These are phyloP conservation scores for Varroa destructor DNA, from an alignment of 1,140 invertebrate genomes.

Conservation along the genomic window DNA sequence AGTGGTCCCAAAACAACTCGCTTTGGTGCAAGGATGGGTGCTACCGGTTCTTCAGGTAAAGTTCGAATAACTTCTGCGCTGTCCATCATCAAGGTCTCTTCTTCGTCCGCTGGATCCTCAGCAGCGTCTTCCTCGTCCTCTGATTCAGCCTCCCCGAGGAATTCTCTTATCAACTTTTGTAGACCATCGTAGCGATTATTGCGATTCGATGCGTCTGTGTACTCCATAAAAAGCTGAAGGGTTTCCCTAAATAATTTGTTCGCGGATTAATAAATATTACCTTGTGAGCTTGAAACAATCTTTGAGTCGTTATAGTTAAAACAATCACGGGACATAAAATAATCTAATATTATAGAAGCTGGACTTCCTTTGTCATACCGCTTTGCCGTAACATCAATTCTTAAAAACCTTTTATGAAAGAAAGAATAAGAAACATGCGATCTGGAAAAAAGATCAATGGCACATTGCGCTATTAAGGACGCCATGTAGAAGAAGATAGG, in stretches of 20 bases:
- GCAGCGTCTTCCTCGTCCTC: background rate
- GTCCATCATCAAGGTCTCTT: background rate
- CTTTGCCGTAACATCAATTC: too few species aligned
- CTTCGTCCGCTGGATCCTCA: background rate
- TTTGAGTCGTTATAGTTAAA: too few species aligned
- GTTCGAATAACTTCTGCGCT: background rate
- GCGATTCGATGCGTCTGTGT: constrained; percentile 14
- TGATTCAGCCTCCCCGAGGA: background rate
- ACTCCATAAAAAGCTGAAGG: background rate
- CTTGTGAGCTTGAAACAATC: too few species aligned
- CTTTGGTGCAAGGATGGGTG: constrained; percentile 6
- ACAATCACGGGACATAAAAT: too few species aligned
- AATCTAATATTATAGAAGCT: too few species aligned
- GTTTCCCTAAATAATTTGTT: background rate
- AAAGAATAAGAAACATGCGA: too few species aligned
- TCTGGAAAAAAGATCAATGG: too few species aligned
- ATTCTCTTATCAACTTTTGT: background rate
- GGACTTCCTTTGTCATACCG: too few species aligned
- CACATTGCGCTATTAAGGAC: too few species aligned
- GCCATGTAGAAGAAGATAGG: too few species aligned
- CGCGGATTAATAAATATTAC: too few species aligned
- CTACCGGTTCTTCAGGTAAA: background rate
- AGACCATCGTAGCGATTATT: background rate
- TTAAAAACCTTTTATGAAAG: too few species aligned
- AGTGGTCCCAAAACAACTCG: background rate